phyloP scores from a whole-genome alignment of 2,113 vertebrate species.

The Gopherus flavomarginatus region DNA sequence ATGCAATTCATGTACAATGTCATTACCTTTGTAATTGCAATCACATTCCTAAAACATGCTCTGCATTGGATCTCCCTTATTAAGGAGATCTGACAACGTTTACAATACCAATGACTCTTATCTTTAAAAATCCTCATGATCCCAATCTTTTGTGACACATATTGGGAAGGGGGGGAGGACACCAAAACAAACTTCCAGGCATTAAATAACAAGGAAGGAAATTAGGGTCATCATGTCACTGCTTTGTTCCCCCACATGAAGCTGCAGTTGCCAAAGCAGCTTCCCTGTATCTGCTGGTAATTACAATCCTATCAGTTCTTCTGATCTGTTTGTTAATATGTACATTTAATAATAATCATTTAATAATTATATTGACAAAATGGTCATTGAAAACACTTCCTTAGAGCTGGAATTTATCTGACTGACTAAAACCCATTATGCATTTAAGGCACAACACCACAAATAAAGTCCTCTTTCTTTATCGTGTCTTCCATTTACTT shows the following conservation, averaged over 20 bases:
- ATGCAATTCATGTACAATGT: slow-evolving; percentile 48
- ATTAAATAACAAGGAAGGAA: not conserved
- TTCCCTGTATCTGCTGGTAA: not conserved
- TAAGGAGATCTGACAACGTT: not conserved
- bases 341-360: slow-evolving; percentile 9
- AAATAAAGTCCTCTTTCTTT: slow-evolving; percentile 58
- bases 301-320: not conserved
- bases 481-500: slow-evolving; percentile 31
- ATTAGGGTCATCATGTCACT: not conserved
- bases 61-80: not conserved
- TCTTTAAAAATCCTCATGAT: not conserved
- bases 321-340: not conserved
- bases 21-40: slow-evolving; percentile 41
- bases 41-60: slow-evolving; percentile 46
- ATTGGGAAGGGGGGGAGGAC: not conserved
- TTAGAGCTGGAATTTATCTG: slow-evolving; percentile 51
- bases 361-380: slow-evolving; percentile 35
- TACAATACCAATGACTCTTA: not conserved
- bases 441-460: slow-evolving; percentile 37
- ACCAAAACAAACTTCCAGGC: not conserved
- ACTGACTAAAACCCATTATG: slow-evolving; percentile 51
- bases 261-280: not conserved
- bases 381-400: slow-evolving; percentile 23
- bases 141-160: not conserved
- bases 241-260: not conserved